phyloP scores from a whole-genome alignment of 2,888 invertebrate genomes.

The Nemotelus nigrinus region DNA sequence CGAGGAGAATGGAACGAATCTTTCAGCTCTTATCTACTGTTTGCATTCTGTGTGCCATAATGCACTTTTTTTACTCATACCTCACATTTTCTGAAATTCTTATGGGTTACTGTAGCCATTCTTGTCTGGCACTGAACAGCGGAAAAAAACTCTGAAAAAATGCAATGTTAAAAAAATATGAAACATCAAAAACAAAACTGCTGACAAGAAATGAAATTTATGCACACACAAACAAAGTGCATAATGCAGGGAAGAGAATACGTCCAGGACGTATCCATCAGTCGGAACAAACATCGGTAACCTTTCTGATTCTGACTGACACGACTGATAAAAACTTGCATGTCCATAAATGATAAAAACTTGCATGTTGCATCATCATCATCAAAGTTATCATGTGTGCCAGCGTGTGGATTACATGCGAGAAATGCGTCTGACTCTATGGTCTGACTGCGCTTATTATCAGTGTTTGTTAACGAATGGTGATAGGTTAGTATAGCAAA shows the following conservation, averaged over 20 bases:
- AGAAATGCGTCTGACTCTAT: neutral
- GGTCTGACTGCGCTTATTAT: neutral
- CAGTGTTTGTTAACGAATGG: neutral
- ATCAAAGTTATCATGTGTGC: neutral
- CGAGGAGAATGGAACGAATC: conserved; percentile 8
- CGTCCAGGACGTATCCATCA: neutral
- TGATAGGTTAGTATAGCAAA: neutral
- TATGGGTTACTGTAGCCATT: neutral
- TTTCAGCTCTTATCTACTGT: conserved; percentile 23
- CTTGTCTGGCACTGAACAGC: neutral
- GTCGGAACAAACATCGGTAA: neutral
- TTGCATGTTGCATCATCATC: no score
- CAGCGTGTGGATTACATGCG: neutral
- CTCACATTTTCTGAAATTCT: neutral
- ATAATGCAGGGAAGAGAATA: no score
- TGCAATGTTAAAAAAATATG: neutral
- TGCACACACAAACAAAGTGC: no score
- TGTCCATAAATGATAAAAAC: neutral
- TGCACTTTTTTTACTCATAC: neutral
- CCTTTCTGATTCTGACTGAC: neutral
- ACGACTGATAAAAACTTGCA: neutral
- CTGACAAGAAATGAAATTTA: no score
- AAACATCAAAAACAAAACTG: no score
- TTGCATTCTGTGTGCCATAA: conserved; percentile 22
- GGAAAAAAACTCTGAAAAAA: neutral